Evolutionary conservation across 2,888 invertebrate species (phyloP), one percentile per base, ranked within the genome.

Genomic region (Drymonia ruficornis): DNA sequence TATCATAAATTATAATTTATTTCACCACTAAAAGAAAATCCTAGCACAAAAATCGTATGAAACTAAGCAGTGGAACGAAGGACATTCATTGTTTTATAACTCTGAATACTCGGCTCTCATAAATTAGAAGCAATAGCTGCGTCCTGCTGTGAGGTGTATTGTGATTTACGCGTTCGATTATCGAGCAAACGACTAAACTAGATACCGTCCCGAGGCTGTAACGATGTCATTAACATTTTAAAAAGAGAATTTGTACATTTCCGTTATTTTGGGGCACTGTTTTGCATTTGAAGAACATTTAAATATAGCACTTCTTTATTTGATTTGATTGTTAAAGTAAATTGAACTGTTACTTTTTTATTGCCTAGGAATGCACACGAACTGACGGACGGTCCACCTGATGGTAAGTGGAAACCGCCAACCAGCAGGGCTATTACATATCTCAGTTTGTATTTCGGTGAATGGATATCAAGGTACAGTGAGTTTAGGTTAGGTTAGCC

Each of bases 161-260:
- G 82, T 87, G 82, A 89, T 86, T 85, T 81, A 87, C 85, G 75
- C 70, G 68, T 81, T 82, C 80, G 81, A 88, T 87, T 87, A 87
- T 83, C 78, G 80, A 76, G 70, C 71, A 78, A 84, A 84, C 80
- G 81, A 80, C 83, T 82, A 75, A 83, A 84, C 80, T 80, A 74
- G 77, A 74, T 78, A 82, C 64, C 79, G 72, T 78, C 80, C 81
- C 74, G 71, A 73, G 65, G 65, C 56, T 67, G 72, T 84, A 80
- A 85, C 77, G 77, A 80, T 70, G 72, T 79, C 80, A 83, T 84
- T 82, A 82, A 80, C 83, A 79, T 78, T 83, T 80, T 67, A 78
- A 71, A 76, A 72, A 63, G 59, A 62, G 68, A 63, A 72, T 63
- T 62, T 62, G 55, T 63, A 59, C 63, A 62, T 61, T 59, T 62